Evolutionary conservation across 2,888 invertebrate species (phyloP).

Genomic region (Lithophane socia): DNA sequence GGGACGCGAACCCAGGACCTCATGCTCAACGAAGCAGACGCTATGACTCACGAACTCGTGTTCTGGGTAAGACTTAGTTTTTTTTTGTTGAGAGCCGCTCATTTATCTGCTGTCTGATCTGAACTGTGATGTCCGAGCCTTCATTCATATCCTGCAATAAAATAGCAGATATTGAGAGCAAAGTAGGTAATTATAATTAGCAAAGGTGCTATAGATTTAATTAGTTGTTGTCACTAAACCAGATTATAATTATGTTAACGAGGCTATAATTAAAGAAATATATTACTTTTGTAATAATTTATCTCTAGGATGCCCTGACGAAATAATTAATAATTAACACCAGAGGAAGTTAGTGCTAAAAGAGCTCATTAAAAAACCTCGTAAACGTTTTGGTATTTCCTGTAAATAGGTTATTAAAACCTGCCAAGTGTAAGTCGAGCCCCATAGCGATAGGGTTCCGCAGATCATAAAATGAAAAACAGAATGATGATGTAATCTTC

Average conservation of each 20-base stretch:
- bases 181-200: conserved; percentile 19
- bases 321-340: conserved; percentile 33
- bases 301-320: conserved; percentile 18
- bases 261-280: not conserved
- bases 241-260: conserved; percentile 8
- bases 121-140: too few relatives aligned
- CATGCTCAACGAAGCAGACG: not conserved
- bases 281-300: conserved; percentile 9
- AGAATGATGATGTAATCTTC: not conserved
- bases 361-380: conserved; percentile 39
- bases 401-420: conserved; percentile 44
- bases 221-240: not conserved
- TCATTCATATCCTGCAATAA: not conserved
- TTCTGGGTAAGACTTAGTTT: too few relatives aligned
- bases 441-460: conserved; percentile 17
- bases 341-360: conserved; percentile 56
- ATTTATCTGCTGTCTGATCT: too few relatives aligned
- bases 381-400: conserved; percentile 55
- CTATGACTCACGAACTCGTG: too few relatives aligned
- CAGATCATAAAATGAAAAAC: not conserved
- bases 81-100: too few relatives aligned
- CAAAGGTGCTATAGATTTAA: conserved; percentile 5
- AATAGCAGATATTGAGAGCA: not conserved
- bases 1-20: not conserved
- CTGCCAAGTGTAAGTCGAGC: not conserved